Base-by-base conservation (phyloP, 2,888 invertebrate species). In the Drosophila heteroneura region DNA sequence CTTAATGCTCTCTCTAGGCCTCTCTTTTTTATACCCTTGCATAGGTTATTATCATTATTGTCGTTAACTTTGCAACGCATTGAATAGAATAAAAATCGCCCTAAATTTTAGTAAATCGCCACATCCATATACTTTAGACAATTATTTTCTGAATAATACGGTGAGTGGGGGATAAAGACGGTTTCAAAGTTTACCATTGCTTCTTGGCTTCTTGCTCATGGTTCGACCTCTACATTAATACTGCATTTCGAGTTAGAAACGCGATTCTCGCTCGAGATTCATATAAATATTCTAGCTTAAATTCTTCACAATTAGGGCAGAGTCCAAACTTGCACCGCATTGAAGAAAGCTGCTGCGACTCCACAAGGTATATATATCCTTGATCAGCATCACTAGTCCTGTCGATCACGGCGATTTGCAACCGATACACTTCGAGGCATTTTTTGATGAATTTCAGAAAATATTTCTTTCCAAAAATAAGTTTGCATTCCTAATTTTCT, bases 1-100 rank as follows among this genome's bases (percentile, higher is more conserved):
- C 41, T 49, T 30, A 49, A 59, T 78, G 39, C 57, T 78, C 74
- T 59, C 62, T 62, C 26, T 78, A 65, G 78, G 69, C 74, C 70
- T 70, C 53, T 68, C 61, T 77, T 64, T 44, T 28, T 16, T 37
- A 16, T 47, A 26, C 47, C 7, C 26, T 47, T 47, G 16, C 16
- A 9, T 16, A 16, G 26, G 47, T 26, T 47, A 47, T 30, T 47
- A 2, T 26, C 14, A 16, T 16, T 26, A 9, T 26, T 26, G 47
- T 9, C 9, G 16, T 16, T 26, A 47, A 47, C 47, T 47, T 26
- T 47, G 47, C 16, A 47, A 16, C 26, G 2, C 26, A 9, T 16
- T 47, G 16, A 47, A 14, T 5, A 14, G 5, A 14, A 35, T 35
- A 35, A 14, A 5, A 35, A 35, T 35, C 14, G 33, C 1, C 1